Evolutionary conservation across 2,797 vertebrate species (phyloP), one percentile per base, ranked within the genome.

Genomic region (Galagoides demidoff): DNA sequence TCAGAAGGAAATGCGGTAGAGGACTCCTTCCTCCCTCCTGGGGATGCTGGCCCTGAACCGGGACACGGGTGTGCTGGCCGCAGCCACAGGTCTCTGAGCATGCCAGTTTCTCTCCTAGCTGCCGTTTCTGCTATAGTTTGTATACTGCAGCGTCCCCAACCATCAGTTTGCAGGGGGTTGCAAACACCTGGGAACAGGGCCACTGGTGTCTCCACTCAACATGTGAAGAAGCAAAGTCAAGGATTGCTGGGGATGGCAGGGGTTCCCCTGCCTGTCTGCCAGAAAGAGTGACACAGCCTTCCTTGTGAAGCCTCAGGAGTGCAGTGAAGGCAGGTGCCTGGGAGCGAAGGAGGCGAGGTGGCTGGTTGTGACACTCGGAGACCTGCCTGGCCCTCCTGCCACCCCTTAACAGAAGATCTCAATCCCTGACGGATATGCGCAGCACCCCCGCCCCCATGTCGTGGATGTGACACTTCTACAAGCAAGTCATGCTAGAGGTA

Each of bases 141-240:
- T 1, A 4, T 31, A 39, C 8, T 8, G 8, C 8, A 5, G 0
- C 0, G 0, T 11, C 31, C 29, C 2, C 0, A 5, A 27, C 39
- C 27, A 6, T 59, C 5, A 4, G 3, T 29, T 3, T 3, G 2
- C 0, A 3, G 1, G 45, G n/a, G 20, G 57, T 19, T 5, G 23
- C 7, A 23, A 68, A 31, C 29, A 61, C 29, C 16, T 37, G 4
- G 4, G 23, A 34, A 23, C 7, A 7, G n/a, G 29, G 37, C 25
- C 12, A 17, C 27, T 29, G 19, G 20, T 23, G 12, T 22, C 16
- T 43, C 84, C 31, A 16, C 5, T 52, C 12, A 3, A 27, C 31
- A 6, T 5, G 0, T 4, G 61, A 25, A 29, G 37, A 63, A 29
- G 19, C 43, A 61, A 45, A 25, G 20, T 66, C 12, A 22, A 64